These are phyloP conservation scores for Ostrea edulis DNA, from an alignment of 1,140 invertebrate genomes.

Conservation along the genomic window DNA sequence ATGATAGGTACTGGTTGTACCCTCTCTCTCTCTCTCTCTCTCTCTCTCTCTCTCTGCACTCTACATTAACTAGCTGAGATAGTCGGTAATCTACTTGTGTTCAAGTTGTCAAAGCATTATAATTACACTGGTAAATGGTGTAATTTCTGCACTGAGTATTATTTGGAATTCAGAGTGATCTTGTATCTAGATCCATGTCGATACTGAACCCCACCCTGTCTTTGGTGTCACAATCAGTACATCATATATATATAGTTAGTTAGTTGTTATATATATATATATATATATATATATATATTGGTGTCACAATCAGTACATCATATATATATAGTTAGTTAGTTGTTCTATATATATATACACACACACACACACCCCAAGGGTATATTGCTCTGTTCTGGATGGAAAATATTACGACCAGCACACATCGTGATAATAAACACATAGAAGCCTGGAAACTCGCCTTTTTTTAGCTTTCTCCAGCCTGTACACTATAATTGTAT, in stretches of 20 bases:
- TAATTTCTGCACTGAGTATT: too few relatives aligned
- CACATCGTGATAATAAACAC: neutral
- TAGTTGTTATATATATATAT: too few relatives aligned
- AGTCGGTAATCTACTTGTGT: too few relatives aligned
- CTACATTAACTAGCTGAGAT: neutral
- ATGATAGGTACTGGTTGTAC: too few relatives aligned
- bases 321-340: too few relatives aligned
- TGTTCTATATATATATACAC: neutral
- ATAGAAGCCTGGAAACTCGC: neutral
- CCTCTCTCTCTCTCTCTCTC: neutral
- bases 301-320: neutral
- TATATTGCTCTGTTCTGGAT: neutral
- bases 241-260: neutral
- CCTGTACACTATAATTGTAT: neutral
- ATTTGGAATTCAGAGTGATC: too few relatives aligned
- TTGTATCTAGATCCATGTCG: neutral
- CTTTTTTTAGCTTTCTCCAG: neutral
- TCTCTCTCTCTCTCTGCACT: slow-evolving; percentile 10
- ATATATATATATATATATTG: too few relatives aligned
- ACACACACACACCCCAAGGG: neutral
- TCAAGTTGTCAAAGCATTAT: too few relatives aligned
- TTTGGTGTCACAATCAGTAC: neutral
- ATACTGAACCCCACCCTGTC: neutral
- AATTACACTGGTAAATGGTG: too few relatives aligned
- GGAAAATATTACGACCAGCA: neutral